Evolutionary conservation across 2,888 invertebrate species (phyloP).

Genomic region (Corbicula japonica): DNA sequence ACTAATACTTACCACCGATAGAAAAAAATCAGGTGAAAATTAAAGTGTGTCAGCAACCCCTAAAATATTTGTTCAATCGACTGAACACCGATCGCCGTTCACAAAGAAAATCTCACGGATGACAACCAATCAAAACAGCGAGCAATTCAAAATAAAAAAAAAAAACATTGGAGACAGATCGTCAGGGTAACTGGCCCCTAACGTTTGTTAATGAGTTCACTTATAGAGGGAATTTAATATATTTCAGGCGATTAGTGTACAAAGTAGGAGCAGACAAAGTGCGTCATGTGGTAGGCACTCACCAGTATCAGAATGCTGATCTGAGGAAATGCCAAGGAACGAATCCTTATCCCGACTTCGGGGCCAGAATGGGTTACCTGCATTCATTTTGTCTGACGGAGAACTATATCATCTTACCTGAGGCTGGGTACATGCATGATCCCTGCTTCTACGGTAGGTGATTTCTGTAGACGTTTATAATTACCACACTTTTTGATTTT

Average conservation of each 20-base stretch:
- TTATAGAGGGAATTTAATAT: background rate
- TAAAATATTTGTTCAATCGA: too few species aligned
- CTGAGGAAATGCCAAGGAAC: slow-evolving; percentile 28
- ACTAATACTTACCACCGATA: too few species aligned
- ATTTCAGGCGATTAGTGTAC: slow-evolving; percentile 48
- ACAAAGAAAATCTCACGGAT: too few species aligned
- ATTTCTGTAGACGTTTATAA: too few species aligned
- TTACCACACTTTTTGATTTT: background rate
- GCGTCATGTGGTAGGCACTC: slow-evolving; percentile 35
- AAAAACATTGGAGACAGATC: too few species aligned
- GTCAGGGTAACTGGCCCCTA: too few species aligned
- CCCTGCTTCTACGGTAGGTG: slow-evolving; percentile 47
- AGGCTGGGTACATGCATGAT: slow-evolving; percentile 46
- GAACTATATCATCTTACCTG: slow-evolving; percentile 52
- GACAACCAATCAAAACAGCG: too few species aligned
- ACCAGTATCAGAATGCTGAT: slow-evolving; percentile 33
- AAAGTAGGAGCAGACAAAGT: slow-evolving; percentile 49
- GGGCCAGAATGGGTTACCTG: slow-evolving; percentile 42
- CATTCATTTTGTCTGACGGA: slow-evolving; percentile 52
- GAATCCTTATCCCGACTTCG: slow-evolving; percentile 36
- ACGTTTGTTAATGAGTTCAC: too few species aligned
- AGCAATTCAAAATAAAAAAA: too few species aligned
- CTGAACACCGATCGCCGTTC: too few species aligned
- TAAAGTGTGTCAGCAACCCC: too few species aligned
- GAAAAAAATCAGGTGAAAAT: too few species aligned